Conservation (phyloP, 2,888 invertebrate species). For the Eupithecia abbreviata region DNA sequence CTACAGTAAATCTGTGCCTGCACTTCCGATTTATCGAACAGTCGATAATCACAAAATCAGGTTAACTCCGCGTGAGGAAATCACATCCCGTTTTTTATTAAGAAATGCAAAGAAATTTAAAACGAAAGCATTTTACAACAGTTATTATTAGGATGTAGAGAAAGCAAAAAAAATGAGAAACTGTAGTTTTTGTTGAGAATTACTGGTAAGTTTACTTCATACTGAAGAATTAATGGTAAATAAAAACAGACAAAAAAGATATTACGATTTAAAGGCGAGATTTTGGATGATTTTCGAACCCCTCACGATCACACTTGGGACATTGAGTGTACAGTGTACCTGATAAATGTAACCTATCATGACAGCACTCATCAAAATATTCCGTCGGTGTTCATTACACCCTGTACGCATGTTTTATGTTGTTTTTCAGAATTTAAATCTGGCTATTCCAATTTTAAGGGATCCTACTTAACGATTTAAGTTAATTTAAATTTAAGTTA, state of each 20-base stretch:
- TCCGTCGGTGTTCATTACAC: too few relatives aligned
- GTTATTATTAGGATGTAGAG: neutral
- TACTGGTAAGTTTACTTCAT: too few relatives aligned
- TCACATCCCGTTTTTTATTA: conserved; percentile 57
- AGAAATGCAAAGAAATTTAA: conserved; percentile 56
- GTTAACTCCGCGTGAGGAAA: conserved; percentile 66
- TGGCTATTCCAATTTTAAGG: neutral
- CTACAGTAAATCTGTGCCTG: conserved; percentile 42
- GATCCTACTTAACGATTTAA: neutral
- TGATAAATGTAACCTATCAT: too few relatives aligned
- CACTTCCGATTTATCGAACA: conserved; percentile 60
- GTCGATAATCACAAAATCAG: conserved; percentile 72
- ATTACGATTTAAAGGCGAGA: too few relatives aligned
- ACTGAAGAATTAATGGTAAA: too few relatives aligned
- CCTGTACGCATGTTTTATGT: too few relatives aligned
- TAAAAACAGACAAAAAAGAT: too few relatives aligned
- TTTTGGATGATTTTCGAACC: too few relatives aligned
- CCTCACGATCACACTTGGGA: too few relatives aligned
- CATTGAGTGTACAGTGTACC: too few relatives aligned
- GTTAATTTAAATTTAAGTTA: neutral
- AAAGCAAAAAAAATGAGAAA: neutral
- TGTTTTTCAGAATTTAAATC: neutral
- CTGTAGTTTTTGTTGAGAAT: neutral
- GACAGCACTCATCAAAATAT: too few relatives aligned
- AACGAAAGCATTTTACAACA: conserved; percentile 9